These are phyloP conservation scores for Axinella damicornis DNA, from an alignment of 37 sponge, comb jelly and placozoan genomes.

Conservation along the genomic window DNA sequence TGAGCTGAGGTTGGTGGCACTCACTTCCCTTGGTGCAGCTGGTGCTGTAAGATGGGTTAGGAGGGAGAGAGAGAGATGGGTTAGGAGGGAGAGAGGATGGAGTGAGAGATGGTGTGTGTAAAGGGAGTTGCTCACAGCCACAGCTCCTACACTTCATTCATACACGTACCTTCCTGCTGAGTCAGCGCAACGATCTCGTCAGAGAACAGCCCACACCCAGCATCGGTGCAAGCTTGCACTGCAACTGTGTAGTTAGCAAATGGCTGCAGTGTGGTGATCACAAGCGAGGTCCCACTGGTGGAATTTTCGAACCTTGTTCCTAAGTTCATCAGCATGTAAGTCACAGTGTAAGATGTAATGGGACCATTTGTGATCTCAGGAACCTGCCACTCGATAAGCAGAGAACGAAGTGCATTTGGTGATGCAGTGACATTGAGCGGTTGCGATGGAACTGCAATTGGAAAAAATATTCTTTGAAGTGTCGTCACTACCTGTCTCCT, in stretches of 20 bases:
- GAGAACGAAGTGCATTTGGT: not conserved
- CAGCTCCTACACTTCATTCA: not conserved
- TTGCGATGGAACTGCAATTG: no score
- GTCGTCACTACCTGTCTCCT: no score
- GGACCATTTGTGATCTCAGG: slow-evolving; percentile 28
- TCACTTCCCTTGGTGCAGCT: no score
- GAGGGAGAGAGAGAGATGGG: not conserved
- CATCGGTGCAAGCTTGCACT: slow-evolving; percentile 39
- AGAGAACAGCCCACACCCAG: slow-evolving; percentile 29
- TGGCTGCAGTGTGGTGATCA: slow-evolving; percentile 1
- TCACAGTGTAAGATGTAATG: not conserved
- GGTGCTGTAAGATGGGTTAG: no score
- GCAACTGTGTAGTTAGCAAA: slow-evolving; percentile 28
- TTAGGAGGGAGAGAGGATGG: no score
- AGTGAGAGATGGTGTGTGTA: no score
- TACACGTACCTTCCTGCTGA: slow-evolving; percentile 36
- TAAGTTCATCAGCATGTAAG: not conserved
- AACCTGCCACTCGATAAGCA: slow-evolving; percentile 8
- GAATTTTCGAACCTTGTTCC: not conserved
- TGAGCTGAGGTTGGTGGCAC: no score
- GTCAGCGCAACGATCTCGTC: slow-evolving; percentile 2
- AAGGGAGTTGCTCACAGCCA: no score
- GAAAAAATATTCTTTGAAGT: no score
- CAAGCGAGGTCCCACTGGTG: not conserved
- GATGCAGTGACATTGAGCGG: not conserved